Base-by-base conservation (phyloP, 1,140 invertebrate species). In the Atta cephalotes region DNA sequence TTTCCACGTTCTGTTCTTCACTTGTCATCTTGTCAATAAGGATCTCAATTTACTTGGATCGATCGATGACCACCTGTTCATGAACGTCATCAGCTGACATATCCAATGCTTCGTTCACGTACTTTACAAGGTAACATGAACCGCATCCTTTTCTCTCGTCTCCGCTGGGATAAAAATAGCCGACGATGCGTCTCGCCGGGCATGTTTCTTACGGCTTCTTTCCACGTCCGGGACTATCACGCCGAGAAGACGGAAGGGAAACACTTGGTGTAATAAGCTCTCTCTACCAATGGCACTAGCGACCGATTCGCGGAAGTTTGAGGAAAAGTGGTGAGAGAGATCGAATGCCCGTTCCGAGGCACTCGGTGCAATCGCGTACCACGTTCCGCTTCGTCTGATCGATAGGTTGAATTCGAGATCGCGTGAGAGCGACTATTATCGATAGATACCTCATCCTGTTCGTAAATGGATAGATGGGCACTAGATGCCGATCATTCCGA, bases 321-420 rank as follows among this genome's bases (percentile, higher is more conserved):
- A 35, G 28, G 35, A 60, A 70, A 70, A 62, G 58, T 53, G 35
- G 63, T 31, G 72, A 84, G 79, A 84, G 79, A 72, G 86, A 74
- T 89, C 80, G 88, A 53, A 45, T 49, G 31, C 77, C 66, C 85
- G 58, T 89, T 88, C 14, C 71, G 65, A 62, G 72, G 39, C 72
- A 78, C 60, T 89, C 79, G 72, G 74, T 70, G 74, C 85, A 86
- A 90, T 89, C 78, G 88, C 78, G 88, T 82, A 49, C 45, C 81
- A 58, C 81, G 76, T 68, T 66, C 70, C 51, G 31, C 72, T 35
- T 31, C 53, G 21, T 25, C 85, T 87, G 89, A 90, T 90, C 88
- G 88, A 89, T 89, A 90, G 89, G 68, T 87, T 89, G 85, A 87
- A 90, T 90, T 90, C 76, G 78, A 90, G 88, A 90, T 90, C 88